phyloP scores from a whole-genome alignment of 1,140 invertebrate genomes.

The Leptopilina boulardi region DNA sequence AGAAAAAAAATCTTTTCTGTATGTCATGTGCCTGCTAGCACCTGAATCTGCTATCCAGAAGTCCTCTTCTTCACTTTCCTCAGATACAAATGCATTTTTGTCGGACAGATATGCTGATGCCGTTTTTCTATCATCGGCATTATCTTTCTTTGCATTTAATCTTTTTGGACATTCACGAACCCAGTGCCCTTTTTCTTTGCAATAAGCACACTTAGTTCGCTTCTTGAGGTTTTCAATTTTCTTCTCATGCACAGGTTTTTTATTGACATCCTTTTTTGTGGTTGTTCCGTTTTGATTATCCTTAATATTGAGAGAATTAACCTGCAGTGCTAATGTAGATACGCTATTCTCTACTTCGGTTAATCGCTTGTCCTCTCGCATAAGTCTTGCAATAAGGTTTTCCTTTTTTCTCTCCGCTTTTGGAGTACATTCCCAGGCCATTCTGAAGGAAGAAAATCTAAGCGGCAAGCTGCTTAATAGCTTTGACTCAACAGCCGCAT shows the following conservation, averaged over 20 bases:
- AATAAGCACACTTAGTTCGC: constrained; percentile 16
- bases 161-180: constrained; percentile 29
- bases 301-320: neutral
- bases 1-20: neutral
- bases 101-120: neutral
- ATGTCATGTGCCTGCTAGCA: constrained; percentile 18
- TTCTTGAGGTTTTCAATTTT: constrained; percentile 36
- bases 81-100: neutral
- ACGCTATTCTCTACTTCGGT: neutral
- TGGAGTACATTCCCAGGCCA: too few species aligned
- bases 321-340: neutral
- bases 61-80: neutral
- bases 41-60: constrained; percentile 27
- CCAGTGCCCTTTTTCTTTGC: constrained; percentile 38
- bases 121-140: neutral
- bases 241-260: neutral
- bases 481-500: too few species aligned
- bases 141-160: neutral
- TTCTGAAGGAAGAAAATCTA: neutral
- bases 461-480: too few species aligned
- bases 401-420: constrained; percentile 9
- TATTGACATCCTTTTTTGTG: neutral
- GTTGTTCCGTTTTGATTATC: neutral
- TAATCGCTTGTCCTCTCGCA: constrained; percentile 34
- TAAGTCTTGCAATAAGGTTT: constrained; percentile 28